A percentile compares a stretch with the other conserved stretches of the same genome.
Conservation (phyloP, 2,888 invertebrate genomes). For the Abscondita cerata region DNA sequence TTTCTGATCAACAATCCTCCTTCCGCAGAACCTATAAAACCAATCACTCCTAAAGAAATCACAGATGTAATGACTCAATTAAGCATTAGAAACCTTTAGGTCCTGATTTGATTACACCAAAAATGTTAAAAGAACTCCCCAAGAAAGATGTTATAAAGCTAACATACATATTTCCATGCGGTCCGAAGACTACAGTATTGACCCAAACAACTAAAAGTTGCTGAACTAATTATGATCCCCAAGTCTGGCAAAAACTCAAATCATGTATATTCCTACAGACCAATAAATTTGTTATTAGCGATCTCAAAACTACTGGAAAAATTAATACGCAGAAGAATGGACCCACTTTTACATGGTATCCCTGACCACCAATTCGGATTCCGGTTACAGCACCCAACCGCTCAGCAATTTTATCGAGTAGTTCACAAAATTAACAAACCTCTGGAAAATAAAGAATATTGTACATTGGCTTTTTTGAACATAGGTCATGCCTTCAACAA, state of each 20-base stretch:
- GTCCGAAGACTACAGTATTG: not conserved
- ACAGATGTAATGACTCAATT: no score
- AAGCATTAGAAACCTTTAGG: not conserved
- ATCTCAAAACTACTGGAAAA: no score
- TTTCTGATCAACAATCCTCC: not conserved
- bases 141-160: no score
- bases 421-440: not conserved
- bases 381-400: not conserved
- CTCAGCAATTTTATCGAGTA: not conserved
- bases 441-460: not conserved
- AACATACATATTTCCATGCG: not conserved
- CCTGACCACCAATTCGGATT: not conserved
- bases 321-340: no score
- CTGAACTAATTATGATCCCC: not conserved
- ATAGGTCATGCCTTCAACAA: not conserved
- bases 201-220: no score
- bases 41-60: no score
- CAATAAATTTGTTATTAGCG: no score
- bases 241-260: no score
- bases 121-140: not conserved
- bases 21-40: not conserved
- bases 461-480: not conserved
- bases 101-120: not conserved
- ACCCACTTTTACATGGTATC: not conserved
- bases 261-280: no score